These are phyloP conservation scores for Sternotherus odoratus DNA, from an alignment of 2,797 vertebrate species.

Conservation along the genomic window DNA sequence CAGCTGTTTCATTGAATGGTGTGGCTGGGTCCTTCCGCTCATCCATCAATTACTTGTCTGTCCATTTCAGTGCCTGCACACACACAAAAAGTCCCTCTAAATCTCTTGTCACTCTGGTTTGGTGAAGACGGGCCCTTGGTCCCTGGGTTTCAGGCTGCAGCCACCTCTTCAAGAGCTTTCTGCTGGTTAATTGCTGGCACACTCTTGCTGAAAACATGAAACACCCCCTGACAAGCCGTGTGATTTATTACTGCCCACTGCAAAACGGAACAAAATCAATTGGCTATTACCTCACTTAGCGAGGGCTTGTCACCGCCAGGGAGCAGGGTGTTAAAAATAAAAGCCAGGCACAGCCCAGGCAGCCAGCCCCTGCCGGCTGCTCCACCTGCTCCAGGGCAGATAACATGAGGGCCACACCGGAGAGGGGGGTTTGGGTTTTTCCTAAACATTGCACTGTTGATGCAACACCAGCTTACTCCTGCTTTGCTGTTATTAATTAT, in stretches of 20 bases:
- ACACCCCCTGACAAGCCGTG: slow-evolving; percentile 89
- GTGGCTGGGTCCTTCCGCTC: slow-evolving; percentile 44
- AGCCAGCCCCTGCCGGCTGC: slow-evolving; percentile 46
- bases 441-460: accelerated
- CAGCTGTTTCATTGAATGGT: background rate
- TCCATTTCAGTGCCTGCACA: slow-evolving; percentile 46
- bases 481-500: background rate
- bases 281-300: slow-evolving; percentile 98
- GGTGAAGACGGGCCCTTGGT: slow-evolving; percentile 64
- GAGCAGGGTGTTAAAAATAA: slow-evolving; percentile 92
- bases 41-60: slow-evolving; percentile 66
- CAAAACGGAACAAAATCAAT: slow-evolving; percentile 98
- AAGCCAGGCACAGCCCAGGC: slow-evolving; percentile 86
- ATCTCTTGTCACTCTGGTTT: slow-evolving; percentile 51
- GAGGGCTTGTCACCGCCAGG: slow-evolving; percentile 92
- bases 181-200: slow-evolving; percentile 94
- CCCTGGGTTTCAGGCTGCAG: slow-evolving; percentile 61
- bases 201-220: slow-evolving; percentile 90
- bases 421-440: accelerated
- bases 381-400: slow-evolving; percentile 78
- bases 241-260: slow-evolving; percentile 97
- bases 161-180: slow-evolving; percentile 80
- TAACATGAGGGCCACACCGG: background rate
- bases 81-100: slow-evolving; percentile 45
- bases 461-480: background rate